Conservation (phyloP, 2,113 vertebrate genomes). For the Amblyopsis rosae region DNA sequence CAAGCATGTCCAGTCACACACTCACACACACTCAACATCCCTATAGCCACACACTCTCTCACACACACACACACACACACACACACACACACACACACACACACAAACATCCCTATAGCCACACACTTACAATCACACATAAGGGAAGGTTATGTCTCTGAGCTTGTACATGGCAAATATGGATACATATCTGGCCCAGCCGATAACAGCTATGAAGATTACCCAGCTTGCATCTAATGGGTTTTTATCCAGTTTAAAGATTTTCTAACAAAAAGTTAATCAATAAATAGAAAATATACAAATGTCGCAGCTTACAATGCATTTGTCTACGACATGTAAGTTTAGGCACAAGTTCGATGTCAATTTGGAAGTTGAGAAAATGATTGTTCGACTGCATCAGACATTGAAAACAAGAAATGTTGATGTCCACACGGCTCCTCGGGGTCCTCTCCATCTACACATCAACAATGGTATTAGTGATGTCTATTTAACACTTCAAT, state of each 20-base stretch:
- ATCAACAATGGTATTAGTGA: conserved; percentile 10
- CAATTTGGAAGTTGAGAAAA: conserved; percentile 77
- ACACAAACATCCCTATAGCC: conserved; percentile 22
- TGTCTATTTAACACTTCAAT: too few species aligned
- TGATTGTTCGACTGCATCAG: conserved; percentile 90
- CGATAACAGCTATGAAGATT: conserved; percentile 39
- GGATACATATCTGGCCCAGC: conserved; percentile 20
- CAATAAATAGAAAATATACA: conserved; percentile 73
- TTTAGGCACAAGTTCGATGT: conserved; percentile 96
- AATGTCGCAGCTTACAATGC: conserved; percentile 87
- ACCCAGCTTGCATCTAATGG: conserved; percentile 13
- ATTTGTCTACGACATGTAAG: conserved; percentile 86
- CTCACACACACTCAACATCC: conserved; percentile 28
- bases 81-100: neutral
- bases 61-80: too few species aligned
- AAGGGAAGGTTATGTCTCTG: conserved; percentile 46
- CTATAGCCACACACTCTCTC: neutral
- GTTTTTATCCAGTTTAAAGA: conserved; percentile 38
- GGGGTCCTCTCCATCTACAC: conserved; percentile 35
- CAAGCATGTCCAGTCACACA: conserved; percentile 3
- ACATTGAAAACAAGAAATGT: conserved; percentile 62
- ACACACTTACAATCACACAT: conserved; percentile 44
- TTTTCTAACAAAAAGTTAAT: conserved; percentile 51
- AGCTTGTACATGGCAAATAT: conserved; percentile 37
- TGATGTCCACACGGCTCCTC: conserved; percentile 50